phyloP scores from a whole-genome alignment of 2,797 vertebrate species.

The Alca torda region DNA sequence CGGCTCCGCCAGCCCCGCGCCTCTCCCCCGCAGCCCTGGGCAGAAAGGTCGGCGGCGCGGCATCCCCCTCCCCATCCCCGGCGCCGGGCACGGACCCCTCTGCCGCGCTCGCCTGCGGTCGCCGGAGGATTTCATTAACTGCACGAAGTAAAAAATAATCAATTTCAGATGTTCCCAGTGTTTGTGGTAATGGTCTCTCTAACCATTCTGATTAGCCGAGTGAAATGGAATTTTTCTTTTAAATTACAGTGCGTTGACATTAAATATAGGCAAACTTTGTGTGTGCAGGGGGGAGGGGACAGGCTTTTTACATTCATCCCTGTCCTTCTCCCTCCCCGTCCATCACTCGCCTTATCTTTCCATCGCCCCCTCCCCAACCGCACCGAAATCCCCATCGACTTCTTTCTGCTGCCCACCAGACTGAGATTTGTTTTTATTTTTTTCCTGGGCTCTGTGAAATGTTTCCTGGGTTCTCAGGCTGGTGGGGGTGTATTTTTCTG shows the following conservation, averaged over 20 bases:
- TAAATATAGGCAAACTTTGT: constrained; percentile 67
- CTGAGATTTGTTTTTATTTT: not conserved
- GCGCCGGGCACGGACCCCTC: not conserved
- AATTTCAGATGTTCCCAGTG: constrained; percentile 75
- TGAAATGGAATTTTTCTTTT: constrained; percentile 78
- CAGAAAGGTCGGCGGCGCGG: not conserved
- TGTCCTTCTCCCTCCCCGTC: not conserved
- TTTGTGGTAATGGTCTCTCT: constrained; percentile 75
- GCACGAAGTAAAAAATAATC: constrained; percentile 75
- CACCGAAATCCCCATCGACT: accelerated
- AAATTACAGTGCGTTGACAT: constrained; percentile 69
- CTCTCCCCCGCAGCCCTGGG: not conserved
- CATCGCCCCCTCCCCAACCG: not conserved
- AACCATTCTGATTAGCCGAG: constrained; percentile 76
- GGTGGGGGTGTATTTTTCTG: not conserved
- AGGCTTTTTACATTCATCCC: not conserved
- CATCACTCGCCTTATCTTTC: not conserved
- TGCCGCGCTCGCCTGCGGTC: not conserved
- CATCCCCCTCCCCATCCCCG: not conserved
- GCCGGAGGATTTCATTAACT: constrained; percentile 74
- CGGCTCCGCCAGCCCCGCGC: not conserved
- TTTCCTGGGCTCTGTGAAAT: not conserved
- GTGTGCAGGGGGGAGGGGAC: not conserved
- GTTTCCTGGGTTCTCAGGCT: not conserved
- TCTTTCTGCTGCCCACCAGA: not conserved